Evolutionary conservation across 2,797 vertebrate species (phyloP), one percentile per base, ranked within the genome.

Genomic region (Macroramphosus scolopax): DNA sequence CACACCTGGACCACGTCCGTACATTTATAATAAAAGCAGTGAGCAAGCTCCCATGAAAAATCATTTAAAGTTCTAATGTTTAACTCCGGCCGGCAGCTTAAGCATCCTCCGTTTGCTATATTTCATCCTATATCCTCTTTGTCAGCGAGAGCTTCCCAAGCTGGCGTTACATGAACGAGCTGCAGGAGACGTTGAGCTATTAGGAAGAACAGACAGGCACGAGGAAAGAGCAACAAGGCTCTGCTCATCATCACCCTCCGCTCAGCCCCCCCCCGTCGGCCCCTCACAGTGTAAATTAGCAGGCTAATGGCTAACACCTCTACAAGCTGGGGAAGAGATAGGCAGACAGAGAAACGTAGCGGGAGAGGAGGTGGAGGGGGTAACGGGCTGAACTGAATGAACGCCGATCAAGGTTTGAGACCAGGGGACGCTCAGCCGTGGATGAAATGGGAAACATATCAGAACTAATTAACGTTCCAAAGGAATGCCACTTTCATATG

Each of bases 371-470:
- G 14, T 22, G 7, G 25, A 20, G n/a, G n/a, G 8, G 17, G 47
- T 61, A 69, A 70, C 71, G 62, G 68, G 35, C 62, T 75, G 31
- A 84, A 84, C 77, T 79, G 59, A 82, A 82, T 62, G 53, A 77
- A 69, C 18, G 47, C 55, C 63, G 77, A 73, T n/a, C n/a, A n/a
- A n/a, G n/a, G n/a, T 57, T 76, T 62, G 48, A 74, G 57, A 56
- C 47, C 52, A 66, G 68, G 51, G 54, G 81, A 72, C 9, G 3
- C 59, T 76, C 29, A 47, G 42, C 50, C 75, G 63, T 64, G 61
- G 74, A 72, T 76, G 69, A 84, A 87, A 87, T 51, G 28, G 72
- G 60, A 88, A 83, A 78, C 75, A 63, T 71, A 84, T 86, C 76
- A 77, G 53, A 53, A 49, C 72, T 78, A 85, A 87, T 85, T 81